Evolutionary conservation across 2,888 invertebrate genomes (phyloP), one percentile per base, ranked within the genome.

Genomic region (Brenthis daphne): DNA sequence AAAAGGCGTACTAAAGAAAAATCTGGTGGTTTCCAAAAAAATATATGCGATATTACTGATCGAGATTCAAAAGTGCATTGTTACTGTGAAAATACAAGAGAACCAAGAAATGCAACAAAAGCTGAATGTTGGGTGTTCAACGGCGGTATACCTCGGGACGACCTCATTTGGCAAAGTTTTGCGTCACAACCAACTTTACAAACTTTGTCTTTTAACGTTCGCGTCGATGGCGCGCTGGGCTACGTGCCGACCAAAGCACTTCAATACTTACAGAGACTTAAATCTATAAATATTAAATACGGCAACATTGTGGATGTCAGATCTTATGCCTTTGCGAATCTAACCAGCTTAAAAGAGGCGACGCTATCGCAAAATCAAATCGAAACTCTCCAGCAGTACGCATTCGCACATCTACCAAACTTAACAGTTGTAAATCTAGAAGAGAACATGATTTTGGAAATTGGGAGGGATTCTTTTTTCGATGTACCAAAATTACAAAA

Each of bases 91-190:
- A 93, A 93, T 66, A 90, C 92, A 58, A 90, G 92, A 67, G 89
- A 92, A 69, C 87, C 87, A 51, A 85, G 86, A 75, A 93, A 94
- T 79, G 96, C 95, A 29, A 95, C 95, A 56, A 95, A 95, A 77
- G 96, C 96, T 58, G 96, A 96, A 85, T 97, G 97, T 84, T 95
- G 95, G 94, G 94, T 97, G 57, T 95, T 96, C 86, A 95, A 94
- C 76, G 93, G 94, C 54, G 95, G 95, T 56, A 94, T 96, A 80
- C 93, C 94, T 8, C 93, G 93, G 70, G 95, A 95, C 76, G 95
- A 96, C 82, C 94, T 94, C 73, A 94, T 96, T 77, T 97, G 97
- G 97, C 94, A 94, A 74, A 94, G 95, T 80, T 96, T 97, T 85
- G 93, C 94, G 29, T 95, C 96, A 48, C 97, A 97, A 85, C 94